Percentiles rank a stretch among this genome's conserved stretches.
phyloP scores from a whole-genome alignment of 2,113 vertebrate species.

The Ploceus nigricollis region DNA sequence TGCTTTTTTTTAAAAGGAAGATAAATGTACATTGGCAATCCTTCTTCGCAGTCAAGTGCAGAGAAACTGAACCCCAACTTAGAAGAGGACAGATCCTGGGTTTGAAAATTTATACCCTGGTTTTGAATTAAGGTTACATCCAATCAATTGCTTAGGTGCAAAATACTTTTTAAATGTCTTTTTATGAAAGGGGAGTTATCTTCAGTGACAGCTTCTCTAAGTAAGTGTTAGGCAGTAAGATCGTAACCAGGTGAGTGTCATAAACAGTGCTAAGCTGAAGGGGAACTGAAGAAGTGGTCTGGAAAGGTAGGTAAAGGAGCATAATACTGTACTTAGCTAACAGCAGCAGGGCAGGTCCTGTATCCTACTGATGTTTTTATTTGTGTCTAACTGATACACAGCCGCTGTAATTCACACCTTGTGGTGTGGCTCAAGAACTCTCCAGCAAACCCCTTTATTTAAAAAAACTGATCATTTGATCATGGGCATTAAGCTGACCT shows the following conservation, averaged over 20 bases:
- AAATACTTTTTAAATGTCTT: background rate
- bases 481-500: background rate
- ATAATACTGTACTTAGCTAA: background rate
- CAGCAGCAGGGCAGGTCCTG: background rate
- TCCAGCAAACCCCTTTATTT: background rate
- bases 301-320: background rate
- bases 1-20: background rate
- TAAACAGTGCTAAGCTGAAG: background rate
- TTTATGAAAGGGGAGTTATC: background rate
- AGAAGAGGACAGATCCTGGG: background rate
- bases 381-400: background rate
- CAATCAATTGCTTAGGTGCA: background rate
- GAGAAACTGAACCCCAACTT: background rate
- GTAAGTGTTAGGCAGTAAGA: background rate
- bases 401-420: background rate
- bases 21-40: background rate
- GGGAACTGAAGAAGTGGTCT: background rate
- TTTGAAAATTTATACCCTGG: background rate
- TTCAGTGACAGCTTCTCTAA: background rate
- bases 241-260: background rate
- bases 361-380: background rate
- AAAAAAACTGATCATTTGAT: background rate
- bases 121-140: background rate
- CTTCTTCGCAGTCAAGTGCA: background rate
- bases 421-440: fast-evolving